Percentiles rank a stretch among this genome's conserved stretches.
phyloP scores from a whole-genome alignment of 1,140 invertebrate species.

The Zaprionus taronus region DNA sequence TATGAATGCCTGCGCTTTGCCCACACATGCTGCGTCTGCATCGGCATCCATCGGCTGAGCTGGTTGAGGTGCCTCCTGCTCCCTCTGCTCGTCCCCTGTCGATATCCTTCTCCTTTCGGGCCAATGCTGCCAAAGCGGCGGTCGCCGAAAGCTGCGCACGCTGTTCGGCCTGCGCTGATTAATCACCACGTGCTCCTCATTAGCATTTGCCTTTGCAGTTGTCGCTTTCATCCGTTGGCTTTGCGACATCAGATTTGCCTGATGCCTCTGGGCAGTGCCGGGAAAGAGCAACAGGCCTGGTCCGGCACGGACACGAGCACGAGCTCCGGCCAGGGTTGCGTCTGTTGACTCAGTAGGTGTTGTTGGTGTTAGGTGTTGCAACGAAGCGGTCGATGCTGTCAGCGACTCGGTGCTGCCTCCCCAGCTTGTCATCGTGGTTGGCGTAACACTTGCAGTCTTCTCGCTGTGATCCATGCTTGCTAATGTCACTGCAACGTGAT shows the following conservation, averaged over 20 bases:
- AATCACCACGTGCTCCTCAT: slow-evolving; percentile 51
- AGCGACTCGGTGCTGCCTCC: slow-evolving; percentile 31
- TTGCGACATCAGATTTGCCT: slow-evolving; percentile 34
- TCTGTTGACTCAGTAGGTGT: background rate
- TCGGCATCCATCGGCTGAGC: background rate
- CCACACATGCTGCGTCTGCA: slow-evolving; percentile 29
- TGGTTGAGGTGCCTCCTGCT: background rate
- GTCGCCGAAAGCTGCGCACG: slow-evolving; percentile 73
- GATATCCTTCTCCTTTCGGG: background rate
- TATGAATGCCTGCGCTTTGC: slow-evolving; percentile 71
- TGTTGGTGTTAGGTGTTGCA: slow-evolving; percentile 27
- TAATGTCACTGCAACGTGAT: background rate
- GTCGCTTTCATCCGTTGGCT: background rate
- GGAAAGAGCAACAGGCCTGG: slow-evolving; percentile 69
- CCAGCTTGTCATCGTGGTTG: slow-evolving; percentile 24
- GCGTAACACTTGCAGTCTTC: background rate
- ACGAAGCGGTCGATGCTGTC: slow-evolving; percentile 60
- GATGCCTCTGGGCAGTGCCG: slow-evolving; percentile 57
- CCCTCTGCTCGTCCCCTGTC: background rate
- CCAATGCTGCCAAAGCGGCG: slow-evolving; percentile 63
- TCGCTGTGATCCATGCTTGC: slow-evolving; percentile 14
- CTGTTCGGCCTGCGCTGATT: slow-evolving; percentile 58
- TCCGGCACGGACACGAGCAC: slow-evolving; percentile 6
- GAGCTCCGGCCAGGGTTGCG: background rate
- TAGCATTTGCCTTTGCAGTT: slow-evolving; percentile 42